Base-by-base conservation (phyloP, 1,140 invertebrate genomes). In the Cherax destructor region DNA sequence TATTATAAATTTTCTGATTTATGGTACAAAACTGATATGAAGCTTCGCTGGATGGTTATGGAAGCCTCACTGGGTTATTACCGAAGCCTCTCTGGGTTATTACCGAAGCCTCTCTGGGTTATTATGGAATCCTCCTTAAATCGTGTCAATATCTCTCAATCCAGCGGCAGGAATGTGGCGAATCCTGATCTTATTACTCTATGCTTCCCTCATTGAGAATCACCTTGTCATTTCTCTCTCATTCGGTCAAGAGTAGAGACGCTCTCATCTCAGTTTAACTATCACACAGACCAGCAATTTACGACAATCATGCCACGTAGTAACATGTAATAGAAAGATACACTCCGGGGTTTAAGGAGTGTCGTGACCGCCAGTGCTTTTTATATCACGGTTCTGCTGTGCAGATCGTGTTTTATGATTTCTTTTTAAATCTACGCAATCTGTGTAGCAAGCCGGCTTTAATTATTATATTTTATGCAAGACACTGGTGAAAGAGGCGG, bases 251-350 rank as follows among this genome's bases (percentile, higher is more conserved):
- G 50, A 18, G 16, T 56, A 24, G 4, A 13, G 10, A 21, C 10
- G 50, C 56, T 11, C 79, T 81, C 79, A 24, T 52, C 79, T 21
- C 79, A 18, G 30, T 50, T 59, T 59, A 81, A 81, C 49, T 81
- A 81, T 59, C 50, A 59, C 79, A 81, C 56, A 81, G 79, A n/a
- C 79, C 50, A 56, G 49, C 50, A 81, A 81, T 81, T 81, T 81
- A 81, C 79, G 79, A 59, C 50, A n/a, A 13, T 81, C 79, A 59
- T 59, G 79, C 50, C 79, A 59, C 79, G 49, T 81, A 52, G 21
- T n/a, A 59, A 59, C 50, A 81, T 59, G 79, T 81, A 81, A 81
- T 81, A 81, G 79, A 81, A 59, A 81, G 79, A 59, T 81, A 56
- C 49, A 59, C 50, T 81, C 56, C 11, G 50, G 49, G 79, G 50